Percentiles rank a stretch among this genome's conserved stretches.
Evolutionary conservation across 2,797 vertebrate genomes (phyloP).

Genomic region (Helarctos malayanus): DNA sequence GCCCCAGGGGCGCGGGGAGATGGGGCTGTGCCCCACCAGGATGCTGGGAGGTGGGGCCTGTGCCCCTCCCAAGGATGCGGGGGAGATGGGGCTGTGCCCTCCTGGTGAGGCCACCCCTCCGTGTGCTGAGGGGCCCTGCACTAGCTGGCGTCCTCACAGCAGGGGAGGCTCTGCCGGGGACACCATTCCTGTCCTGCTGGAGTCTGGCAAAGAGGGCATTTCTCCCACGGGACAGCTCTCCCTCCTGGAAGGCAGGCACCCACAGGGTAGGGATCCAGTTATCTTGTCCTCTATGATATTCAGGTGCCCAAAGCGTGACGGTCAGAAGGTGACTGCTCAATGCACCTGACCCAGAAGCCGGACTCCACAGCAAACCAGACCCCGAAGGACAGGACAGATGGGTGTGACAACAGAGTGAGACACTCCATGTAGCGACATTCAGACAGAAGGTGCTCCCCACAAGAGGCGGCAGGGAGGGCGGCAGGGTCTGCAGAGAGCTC

Average conservation of each 20-base stretch:
- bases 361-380: background rate
- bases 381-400: fast-evolving
- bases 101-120: background rate
- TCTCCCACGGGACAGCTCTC: background rate
- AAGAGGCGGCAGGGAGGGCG: background rate
- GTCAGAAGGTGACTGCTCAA: fast-evolving
- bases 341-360: background rate
- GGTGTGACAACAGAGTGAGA: fast-evolving
- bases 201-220: background rate
- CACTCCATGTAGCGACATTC: fast-evolving
- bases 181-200: background rate
- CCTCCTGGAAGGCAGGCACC: background rate
- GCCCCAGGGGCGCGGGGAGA: background rate
- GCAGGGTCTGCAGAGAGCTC: background rate
- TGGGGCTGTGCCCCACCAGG: too few relatives aligned
- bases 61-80: too few relatives aligned
- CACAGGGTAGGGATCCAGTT: fast-evolving
- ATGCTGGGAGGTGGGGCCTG: too few relatives aligned
- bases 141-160: background rate
- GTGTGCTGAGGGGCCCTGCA: background rate
- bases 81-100: background rate
- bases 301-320: fast-evolving
- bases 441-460: too few relatives aligned
- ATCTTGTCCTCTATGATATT: background rate
- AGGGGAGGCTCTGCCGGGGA: fast-evolving